A percentile compares a stretch with the other conserved stretches of the same genome.
These are phyloP conservation scores for Drosophila rufa DNA, from an alignment of 1,140 invertebrate genomes.

Conservation along the genomic window DNA sequence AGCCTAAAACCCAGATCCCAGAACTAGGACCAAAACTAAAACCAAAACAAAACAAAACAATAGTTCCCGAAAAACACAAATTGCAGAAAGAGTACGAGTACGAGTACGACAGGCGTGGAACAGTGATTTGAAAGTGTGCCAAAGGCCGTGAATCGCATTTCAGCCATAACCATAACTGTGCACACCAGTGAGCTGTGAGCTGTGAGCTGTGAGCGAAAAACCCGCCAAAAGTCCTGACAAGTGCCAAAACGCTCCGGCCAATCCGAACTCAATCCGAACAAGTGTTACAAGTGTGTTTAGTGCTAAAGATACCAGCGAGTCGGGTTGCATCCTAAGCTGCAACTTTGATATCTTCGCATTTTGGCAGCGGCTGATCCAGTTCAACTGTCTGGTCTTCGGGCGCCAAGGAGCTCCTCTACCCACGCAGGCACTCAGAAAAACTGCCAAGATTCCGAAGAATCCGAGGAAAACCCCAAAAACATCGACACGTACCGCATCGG, in stretches of 20 bases:
- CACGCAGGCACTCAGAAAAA: constrained; percentile 70
- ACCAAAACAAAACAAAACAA: constrained; percentile 25
- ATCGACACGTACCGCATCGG: constrained; percentile 85
- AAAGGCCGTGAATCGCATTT: constrained; percentile 13
- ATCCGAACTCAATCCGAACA: constrained; percentile 47
- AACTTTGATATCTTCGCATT: constrained; percentile 74
- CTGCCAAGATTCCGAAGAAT: constrained; percentile 85
- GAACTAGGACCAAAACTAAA: constrained; percentile 18
- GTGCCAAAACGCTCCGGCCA: constrained; percentile 21
- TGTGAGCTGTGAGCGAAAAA: constrained; percentile 30
- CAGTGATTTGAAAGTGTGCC: constrained; percentile 28
- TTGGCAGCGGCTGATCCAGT: constrained; percentile 73
- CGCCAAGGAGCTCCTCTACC: constrained; percentile 56
- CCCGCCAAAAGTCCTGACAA: constrained; percentile 47
- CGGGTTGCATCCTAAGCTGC: constrained; percentile 59
- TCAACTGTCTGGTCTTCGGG: constrained; percentile 68
- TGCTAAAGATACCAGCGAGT: constrained; percentile 46
- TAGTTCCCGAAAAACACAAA: not conserved
- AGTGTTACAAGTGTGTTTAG: constrained; percentile 64
- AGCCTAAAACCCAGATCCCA: constrained; percentile 46
- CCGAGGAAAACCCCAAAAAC: constrained; percentile 85
- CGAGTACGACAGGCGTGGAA: not conserved
- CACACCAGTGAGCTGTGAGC: constrained; percentile 19
- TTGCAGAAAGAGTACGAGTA: constrained; percentile 8
- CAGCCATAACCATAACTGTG: constrained; percentile 18